Conservation (phyloP, 2,888 invertebrate species). For the Ochlodes sylvanus region DNA sequence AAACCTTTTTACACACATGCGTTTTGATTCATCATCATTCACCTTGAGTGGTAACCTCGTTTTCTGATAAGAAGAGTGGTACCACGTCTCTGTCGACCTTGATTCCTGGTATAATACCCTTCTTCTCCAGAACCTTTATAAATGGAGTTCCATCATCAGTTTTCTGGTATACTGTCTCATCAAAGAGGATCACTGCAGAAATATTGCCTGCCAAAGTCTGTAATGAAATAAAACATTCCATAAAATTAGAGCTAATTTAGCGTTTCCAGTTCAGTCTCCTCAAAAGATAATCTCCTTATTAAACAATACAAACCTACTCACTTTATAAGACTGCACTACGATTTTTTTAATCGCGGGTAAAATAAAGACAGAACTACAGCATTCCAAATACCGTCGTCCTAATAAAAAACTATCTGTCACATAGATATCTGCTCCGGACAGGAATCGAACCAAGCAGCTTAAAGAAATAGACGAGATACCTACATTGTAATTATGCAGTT, state of each 20-base stretch:
- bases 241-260: no score
- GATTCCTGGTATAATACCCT: conserved; percentile 96
- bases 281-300: no score
- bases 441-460: no score
- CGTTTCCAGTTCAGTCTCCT: no score
- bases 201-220: conserved; percentile 88
- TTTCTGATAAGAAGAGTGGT: conserved; percentile 94
- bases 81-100: conserved; percentile 97
- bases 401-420: no score
- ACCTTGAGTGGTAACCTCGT: conserved; percentile 99
- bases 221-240: conserved; percentile 37
- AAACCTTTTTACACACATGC: no score
- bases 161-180: conserved; percentile 99
- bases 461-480: no score
- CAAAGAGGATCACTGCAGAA: conserved; percentile 98
- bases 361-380: no score
- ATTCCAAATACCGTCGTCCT: no score
- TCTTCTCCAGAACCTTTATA: conserved; percentile 91
- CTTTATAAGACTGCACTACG: no score
- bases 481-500: neutral
- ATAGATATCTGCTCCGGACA: no score
- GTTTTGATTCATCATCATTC: conserved; percentile 22
- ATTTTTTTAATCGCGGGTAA: neutral
- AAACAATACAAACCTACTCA: no score
- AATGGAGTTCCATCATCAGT: conserved; percentile 93